Evolutionary conservation across 2,797 vertebrate genomes (phyloP), one percentile per base, ranked within the genome.

Genomic region (Spondyliosoma cantharus): DNA sequence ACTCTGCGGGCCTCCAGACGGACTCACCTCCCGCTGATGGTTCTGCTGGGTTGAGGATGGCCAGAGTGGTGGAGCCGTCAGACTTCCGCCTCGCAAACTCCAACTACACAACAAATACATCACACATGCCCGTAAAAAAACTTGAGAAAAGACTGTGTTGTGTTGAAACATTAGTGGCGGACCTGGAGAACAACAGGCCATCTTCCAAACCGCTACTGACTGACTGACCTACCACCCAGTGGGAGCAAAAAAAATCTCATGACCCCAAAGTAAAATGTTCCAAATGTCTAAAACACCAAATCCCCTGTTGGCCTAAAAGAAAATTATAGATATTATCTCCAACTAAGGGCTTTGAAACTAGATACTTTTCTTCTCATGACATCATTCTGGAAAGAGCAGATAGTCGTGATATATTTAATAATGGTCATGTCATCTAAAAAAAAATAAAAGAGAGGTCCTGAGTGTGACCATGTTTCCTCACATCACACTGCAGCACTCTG

Each of bases 11-110:
- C 32, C 20, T 73, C 19, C 14, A 71, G 58, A 12, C n/a, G 49
- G 22, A 63, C 90, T 65, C 87, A 98, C 97, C 98, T 93, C 97
- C 97, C 6, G 91, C 91, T 17, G 91, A 77, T 1, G 95, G 95
- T 73, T 98, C 97, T 48, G 95, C 96, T 0, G 97, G 95, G 91
- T 97, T 98, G 52, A 98, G 95, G 80, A 99, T 95, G 16, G 96
- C 97, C 76, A 99, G 83, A 2, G 98, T 98, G 15, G 98, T 99
- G 12, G 97, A 97, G 60, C 98, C 98, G 77, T 99, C 97, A 19
- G 94, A 81, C 86, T 96, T 98, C 90, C 96, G 95, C 89, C 98
- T 95, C 59, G 92, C 95, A 94, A 99, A 98, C 80, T 96, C 96
- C 89, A 97, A 93, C 98, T 99, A 88, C 57, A 80, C 19, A 43